Evolutionary conservation across 2,797 vertebrate species (phyloP), one percentile per base, ranked within the genome.

Genomic region (Corythornis leucogaster): DNA sequence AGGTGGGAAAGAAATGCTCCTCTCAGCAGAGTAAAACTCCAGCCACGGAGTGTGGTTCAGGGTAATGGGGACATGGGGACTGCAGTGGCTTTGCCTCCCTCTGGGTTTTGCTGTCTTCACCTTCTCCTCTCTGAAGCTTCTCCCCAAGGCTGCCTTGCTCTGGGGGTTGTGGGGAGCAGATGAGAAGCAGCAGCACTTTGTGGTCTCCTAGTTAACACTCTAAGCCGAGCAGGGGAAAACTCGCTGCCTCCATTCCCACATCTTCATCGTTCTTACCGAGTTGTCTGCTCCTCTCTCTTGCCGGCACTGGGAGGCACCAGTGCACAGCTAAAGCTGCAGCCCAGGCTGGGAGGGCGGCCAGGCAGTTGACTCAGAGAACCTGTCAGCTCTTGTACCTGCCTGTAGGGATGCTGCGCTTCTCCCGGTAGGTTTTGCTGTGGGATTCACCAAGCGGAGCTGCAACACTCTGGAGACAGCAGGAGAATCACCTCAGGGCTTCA

Each of bases 301-400:
- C 68, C 11, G 15, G 66, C 96, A 67, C 93, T 66, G 95, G 96
- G 89, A 92, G 94, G 94, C 92, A 87, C 66, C 87, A 78, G 50
- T 9, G 85, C 24, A 55, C 94, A 59, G 85, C 30, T 43, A 92
- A 46, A 2, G 59, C 68, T 22, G 51, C 1, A 1, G 2, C 35
- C 7, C 55, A 1, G 66, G 17, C 54, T 46, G 70, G 46, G 38
- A 61, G 58, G 3, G 38, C 13, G 58, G 35, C 71, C 54, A 20
- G 58, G 51, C 46, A 8, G 35, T 69, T 61, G 53, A 3, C 15
- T 25, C 15, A 1, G 26, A 1, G 26, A 92, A 7, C 20, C 62
- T 35, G 80, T 20, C 15, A 1, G 8, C 9, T 61, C 55, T 18
- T 2, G 17, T 42, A 43, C n/a, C 33, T 71, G n/a, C 57, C 61